Evolutionary conservation across 2,888 invertebrate species (phyloP).

Genomic region (Lasioglossum morio): DNA sequence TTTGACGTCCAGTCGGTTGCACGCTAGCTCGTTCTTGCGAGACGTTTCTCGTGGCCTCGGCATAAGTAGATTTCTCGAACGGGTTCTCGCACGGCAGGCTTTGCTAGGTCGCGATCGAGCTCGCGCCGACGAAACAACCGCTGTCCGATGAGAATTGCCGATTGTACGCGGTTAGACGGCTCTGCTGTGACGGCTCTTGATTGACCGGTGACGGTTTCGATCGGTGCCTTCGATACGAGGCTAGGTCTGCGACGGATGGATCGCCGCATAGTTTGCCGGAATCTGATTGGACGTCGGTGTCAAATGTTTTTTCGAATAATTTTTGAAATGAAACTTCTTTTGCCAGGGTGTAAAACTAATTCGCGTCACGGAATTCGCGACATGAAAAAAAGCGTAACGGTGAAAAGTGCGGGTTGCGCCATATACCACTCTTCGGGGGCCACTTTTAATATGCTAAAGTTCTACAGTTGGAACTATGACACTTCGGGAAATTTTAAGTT

Average conservation of each 20-base stretch:
- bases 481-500: too few species aligned
- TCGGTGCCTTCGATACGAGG: constrained; percentile 3
- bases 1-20: constrained; percentile 10
- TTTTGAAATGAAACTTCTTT: too few species aligned
- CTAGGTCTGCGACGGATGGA: background rate
- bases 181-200: constrained; percentile 1
- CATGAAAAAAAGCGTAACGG: too few species aligned
- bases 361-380: too few species aligned
- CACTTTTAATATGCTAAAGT: too few species aligned
- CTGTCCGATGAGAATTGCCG: constrained; percentile 35
- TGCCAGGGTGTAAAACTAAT: too few species aligned
- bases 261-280: background rate
- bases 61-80: constrained; percentile 27
- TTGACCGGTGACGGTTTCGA: constrained; percentile 24
- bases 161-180: background rate
- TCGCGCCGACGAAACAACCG: constrained; percentile 12
- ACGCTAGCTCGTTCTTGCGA: constrained; percentile 11
- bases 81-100: background rate
- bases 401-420: too few species aligned
- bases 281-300: background rate
- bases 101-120: background rate
- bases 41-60: constrained; percentile 5
- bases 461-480: too few species aligned
- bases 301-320: background rate
- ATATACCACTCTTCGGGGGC: too few species aligned